phyloP scores from a whole-genome alignment of 2,797 vertebrate genomes.

The Tapera naevia region DNA sequence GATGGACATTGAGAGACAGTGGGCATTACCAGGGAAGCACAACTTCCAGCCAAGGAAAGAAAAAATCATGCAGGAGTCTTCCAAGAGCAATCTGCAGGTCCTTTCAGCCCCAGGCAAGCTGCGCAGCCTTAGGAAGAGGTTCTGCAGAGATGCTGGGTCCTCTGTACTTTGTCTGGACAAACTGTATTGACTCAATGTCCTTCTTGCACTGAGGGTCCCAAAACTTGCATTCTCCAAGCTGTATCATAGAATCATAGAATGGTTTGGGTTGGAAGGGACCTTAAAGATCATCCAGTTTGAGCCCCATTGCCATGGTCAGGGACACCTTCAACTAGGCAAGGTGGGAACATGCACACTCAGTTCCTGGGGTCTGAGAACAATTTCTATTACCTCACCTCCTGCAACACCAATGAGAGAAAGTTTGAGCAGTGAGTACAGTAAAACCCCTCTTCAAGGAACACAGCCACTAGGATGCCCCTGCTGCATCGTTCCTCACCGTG shows the following conservation, averaged over 20 bases:
- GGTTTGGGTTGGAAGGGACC: no score
- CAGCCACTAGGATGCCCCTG: neutral
- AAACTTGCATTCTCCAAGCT: neutral
- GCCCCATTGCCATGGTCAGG: no score
- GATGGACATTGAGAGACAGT: neutral
- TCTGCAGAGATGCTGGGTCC: neutral
- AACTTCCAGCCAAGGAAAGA: neutral
- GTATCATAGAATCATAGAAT: no score
- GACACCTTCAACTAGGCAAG: no score
- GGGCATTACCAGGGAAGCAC: neutral
- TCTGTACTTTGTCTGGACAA: no score
- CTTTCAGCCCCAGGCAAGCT: neutral
- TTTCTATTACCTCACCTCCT: neutral
- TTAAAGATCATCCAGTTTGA: no score
- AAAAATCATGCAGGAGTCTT: neutral
- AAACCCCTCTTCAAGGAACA: neutral
- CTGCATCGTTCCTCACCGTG: rapidly evolving
- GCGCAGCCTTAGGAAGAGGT: no score
- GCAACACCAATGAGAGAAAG: neutral
- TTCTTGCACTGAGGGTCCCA: no score
- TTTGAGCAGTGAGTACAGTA: neutral
- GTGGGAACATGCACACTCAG: rapidly evolving
- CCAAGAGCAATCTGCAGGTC: neutral
- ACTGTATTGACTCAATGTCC: no score
- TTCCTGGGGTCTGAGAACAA: neutral